Base-by-base conservation (phyloP, 2,113 vertebrate species). In the Mungos mungo region DNA sequence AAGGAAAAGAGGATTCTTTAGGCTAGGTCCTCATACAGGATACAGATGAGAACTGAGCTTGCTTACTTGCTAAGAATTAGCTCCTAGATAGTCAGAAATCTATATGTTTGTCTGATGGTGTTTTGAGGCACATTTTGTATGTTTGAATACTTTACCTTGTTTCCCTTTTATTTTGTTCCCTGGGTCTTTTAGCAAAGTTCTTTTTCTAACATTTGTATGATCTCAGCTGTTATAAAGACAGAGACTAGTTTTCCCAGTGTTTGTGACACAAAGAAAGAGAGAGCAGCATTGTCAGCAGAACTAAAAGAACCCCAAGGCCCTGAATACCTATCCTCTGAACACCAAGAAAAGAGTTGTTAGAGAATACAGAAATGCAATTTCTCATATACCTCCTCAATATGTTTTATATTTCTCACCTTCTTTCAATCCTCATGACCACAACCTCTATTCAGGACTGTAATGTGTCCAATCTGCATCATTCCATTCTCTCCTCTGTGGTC, bases 171-270 rank as follows among this genome's bases (percentile, higher is more conserved):
- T 82, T 95, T 89, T 60, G 14, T 29, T 63, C 7, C 11, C 25
- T 84, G 3, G 4, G n/a, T 88, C 81, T 60, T 96, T 97, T 21
- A 52, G 13, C 33, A 88, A 90, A 93, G 3, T 60, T 92, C 41
- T 14, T 94, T 94, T 74, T 93, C 76, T 94, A 93, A 95, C 95
- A 92, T 88, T 79, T 13, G 79, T 33, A 19, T 84, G 8, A 54
- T 90, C 35, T 94, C 27, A 90, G 41, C 25, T 76, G 23, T 77
- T 71, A 93, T 45, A 95, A 96, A 81, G 18, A 6, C 47, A 88
- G 31, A 95, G 47, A 81, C 65, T 45, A 76, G 21, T 88, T 81
- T 98, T 63, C 14, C 57, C 60, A 84, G 50, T 33, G 18, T 50
- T 93, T 72, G 66, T 35, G 14, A 92, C 74, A 83, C 63, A 65